Evolutionary conservation across 2,888 invertebrate genomes (phyloP).

Genomic region (Urechis unicinctus): DNA sequence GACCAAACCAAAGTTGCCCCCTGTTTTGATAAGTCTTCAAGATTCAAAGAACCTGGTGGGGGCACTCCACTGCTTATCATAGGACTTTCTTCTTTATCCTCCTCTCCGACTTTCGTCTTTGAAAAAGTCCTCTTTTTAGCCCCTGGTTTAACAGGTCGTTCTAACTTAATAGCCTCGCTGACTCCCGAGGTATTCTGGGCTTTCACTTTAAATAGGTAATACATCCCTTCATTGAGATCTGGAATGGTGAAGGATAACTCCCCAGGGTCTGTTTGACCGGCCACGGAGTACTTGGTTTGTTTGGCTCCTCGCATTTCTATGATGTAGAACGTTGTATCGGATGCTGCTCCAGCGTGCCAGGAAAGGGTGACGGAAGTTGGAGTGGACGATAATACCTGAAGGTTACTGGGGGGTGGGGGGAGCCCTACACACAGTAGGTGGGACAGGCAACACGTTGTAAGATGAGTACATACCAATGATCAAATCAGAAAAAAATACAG

Average conservation of each 20-base stretch:
- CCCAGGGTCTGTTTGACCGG: background rate
- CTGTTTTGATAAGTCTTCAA: too few relatives aligned
- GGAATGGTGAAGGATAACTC: background rate
- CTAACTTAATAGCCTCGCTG: conserved; percentile 59
- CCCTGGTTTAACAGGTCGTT: conserved; percentile 58
- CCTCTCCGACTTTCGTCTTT: too few relatives aligned
- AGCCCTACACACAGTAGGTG: conserved; percentile 5
- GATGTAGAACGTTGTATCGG: conserved; percentile 6
- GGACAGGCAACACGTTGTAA: background rate
- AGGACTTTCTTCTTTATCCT: too few relatives aligned
- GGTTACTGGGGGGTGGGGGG: conserved; percentile 9
- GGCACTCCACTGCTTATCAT: too few relatives aligned
- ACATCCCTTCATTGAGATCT: conserved; percentile 2
- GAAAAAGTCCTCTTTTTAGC: too few relatives aligned
- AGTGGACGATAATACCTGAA: conserved; percentile 5
- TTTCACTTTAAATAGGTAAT: conserved; percentile 75
- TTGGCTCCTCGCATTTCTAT: conserved; percentile 5
- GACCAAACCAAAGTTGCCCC: too few relatives aligned
- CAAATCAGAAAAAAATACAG: too few relatives aligned
- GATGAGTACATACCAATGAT: too few relatives aligned
- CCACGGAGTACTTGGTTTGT: background rate
- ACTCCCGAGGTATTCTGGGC: conserved; percentile 76
- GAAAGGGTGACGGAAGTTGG: conserved; percentile 1
- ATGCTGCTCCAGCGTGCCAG: conserved; percentile 8
- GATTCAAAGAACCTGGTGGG: too few relatives aligned